Evolutionary conservation across 2,113 vertebrate species (phyloP).

Genomic region (Numenius arquata): DNA sequence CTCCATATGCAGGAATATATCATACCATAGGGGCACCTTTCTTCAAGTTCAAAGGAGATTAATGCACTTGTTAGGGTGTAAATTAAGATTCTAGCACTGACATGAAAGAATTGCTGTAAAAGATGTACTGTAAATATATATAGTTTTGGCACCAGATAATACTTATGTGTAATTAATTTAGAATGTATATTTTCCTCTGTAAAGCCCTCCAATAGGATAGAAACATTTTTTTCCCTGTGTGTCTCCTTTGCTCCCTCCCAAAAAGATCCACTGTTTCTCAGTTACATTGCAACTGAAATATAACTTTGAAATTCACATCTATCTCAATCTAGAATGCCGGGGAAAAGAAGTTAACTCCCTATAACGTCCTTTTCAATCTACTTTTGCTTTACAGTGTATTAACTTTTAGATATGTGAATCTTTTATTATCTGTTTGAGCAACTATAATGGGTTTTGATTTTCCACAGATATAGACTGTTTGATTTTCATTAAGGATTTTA

Average conservation of each 20-base stretch:
- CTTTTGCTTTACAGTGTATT: not conserved
- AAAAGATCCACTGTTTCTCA: not conserved
- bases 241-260: not conserved
- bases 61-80: not conserved
- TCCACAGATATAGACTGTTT: not conserved
- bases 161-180: not conserved
- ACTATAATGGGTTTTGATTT: not conserved
- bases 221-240: not conserved
- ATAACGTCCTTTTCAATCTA: not conserved
- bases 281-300: not conserved
- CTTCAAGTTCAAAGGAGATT: constrained; percentile 15
- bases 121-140: not conserved
- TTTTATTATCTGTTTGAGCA: not conserved
- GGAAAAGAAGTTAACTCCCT: not conserved
- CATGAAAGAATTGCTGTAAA: not conserved
- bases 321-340: not conserved
- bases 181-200: not conserved
- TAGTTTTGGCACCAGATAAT: not conserved
- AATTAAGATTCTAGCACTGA: not conserved
- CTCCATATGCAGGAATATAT: not conserved
- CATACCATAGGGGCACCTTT: not conserved
- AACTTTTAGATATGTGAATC: not conserved
- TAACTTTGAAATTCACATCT: not conserved
- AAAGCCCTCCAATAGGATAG: not conserved
- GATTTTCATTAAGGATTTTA: not conserved